Conservation (phyloP, 2,888 invertebrate genomes). For the Scrobipalpa costella region DNA sequence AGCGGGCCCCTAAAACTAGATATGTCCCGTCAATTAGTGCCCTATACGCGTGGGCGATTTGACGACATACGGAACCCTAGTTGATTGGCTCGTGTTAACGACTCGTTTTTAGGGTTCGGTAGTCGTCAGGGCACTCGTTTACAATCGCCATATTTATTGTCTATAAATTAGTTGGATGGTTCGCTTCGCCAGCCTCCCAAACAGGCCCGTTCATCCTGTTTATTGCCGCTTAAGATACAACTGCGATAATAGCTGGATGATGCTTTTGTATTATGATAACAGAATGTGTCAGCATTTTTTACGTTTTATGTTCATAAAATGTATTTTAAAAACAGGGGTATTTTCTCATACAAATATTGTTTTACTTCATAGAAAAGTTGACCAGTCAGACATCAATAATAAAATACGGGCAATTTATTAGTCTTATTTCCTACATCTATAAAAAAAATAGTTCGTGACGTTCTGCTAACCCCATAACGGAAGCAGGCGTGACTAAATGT, state of each 20-base stretch:
- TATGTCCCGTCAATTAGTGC: slow-evolving; percentile 37
- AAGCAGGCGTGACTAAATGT: no score
- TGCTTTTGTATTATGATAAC: background rate
- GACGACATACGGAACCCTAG: slow-evolving; percentile 47
- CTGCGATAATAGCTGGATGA: background rate
- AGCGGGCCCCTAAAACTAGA: no score
- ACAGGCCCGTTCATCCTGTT: background rate
- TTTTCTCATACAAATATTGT: no score
- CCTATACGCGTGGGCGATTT: slow-evolving; percentile 31
- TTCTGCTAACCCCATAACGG: no score
- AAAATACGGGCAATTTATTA: no score
- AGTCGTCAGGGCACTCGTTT: slow-evolving; percentile 42
- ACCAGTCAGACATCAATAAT: no score
- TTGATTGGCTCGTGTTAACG: slow-evolving; percentile 52
- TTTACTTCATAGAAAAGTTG: no score
- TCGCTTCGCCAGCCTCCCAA: slow-evolving; percentile 27
- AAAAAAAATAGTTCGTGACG: no score
- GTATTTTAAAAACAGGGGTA: no score
- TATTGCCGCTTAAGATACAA: slow-evolving; percentile 12
- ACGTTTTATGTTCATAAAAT: no score
- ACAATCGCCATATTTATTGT: slow-evolving; percentile 52
- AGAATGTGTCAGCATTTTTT: background rate
- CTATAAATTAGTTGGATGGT: slow-evolving; percentile 55
- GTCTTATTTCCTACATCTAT: no score
- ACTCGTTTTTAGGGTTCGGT: slow-evolving; percentile 51